Conservation (phyloP, 2,113 vertebrate genomes). For the Paraplagusia blochii region DNA sequence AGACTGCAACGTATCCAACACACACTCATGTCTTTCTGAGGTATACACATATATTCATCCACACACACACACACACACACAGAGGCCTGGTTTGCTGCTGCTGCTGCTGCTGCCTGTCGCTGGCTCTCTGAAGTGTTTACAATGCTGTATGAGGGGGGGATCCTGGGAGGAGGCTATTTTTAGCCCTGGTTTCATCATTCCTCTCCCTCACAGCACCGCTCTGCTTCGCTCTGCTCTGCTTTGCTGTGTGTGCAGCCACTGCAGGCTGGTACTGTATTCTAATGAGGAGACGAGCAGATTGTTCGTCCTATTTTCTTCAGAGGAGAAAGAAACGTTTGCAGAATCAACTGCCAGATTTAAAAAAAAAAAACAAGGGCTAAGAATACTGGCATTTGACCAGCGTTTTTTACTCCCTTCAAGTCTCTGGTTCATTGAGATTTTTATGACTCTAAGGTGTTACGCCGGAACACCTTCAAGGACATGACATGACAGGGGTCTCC, state of each 20-base stretch:
- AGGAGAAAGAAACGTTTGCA: neutral
- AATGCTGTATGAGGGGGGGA: conserved; percentile 71
- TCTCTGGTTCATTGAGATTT: no score
- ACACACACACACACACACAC: conserved; percentile 18
- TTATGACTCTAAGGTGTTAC: no score
- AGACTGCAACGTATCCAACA: conserved; percentile 36
- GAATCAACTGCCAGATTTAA: no score
- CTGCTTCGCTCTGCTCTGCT: no score
- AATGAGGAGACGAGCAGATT: conserved; percentile 60
- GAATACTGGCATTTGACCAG: neutral
- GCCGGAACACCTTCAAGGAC: no score
- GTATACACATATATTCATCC: conserved; percentile 10
- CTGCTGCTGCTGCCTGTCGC: conserved; percentile 36
- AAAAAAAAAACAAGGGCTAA: neutral
- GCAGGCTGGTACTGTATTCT: conserved; percentile 68
- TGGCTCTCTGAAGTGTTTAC: conserved; percentile 68
- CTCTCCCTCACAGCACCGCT: conserved; percentile 58
- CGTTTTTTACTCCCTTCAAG: neutral
- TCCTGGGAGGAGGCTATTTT: conserved; percentile 80
- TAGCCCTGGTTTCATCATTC: conserved; percentile 79
- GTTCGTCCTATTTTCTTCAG: conserved; percentile 20
- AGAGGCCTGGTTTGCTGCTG: neutral
- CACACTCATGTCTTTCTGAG: conserved; percentile 12
- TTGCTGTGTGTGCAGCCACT: conserved; percentile 36
- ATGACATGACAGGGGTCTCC: no score